Evolutionary conservation across 2,113 vertebrate species (phyloP), one percentile per base, ranked within the genome.

Genomic region (Salvelinus alpinus): DNA sequence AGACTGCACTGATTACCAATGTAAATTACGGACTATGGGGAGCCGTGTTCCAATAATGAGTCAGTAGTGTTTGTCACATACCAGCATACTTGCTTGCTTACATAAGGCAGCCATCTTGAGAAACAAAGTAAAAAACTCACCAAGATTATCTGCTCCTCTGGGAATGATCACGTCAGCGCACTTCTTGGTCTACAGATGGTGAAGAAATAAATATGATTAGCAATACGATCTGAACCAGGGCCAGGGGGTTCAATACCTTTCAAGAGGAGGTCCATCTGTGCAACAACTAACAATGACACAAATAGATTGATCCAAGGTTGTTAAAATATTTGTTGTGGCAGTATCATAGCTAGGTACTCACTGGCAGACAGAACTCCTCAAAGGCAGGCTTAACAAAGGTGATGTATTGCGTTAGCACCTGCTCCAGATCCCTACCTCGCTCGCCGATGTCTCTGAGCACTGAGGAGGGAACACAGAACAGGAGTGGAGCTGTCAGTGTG

Each of bases 131-230:
- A 18, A 7, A 18, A 44, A 85, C 91, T 96, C 85, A 99, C 97
- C 97, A 70, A 96, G 88, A 66, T 99, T 99, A 85, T 98, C 96
- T 64, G 93, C 96, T 82, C 97, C 97, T 88, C 96, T 94, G 27
- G 97, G 96, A 91, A 99, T 98, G 82, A 99, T 99, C 84, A 99
- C 97, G 0, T 98, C 97, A 5, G 97, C 97, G 0, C 98, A 98
- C 79, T 98, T 98, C 93, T 99, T 99, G n/a, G 97, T 98, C 97
- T 99, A 69, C 13, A 73, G 0, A 54, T 27, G 0, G 2, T 13
- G 82, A n/a, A 79, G 57, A 20, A 13, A 74, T 64, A 71, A 60
- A 59, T 3, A 75, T 0, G 25, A 34, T 57, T 22, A 24, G 70
- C 69, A 27, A 13, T 73, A 65, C 62, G n/a, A 67, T 29, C 59